These are phyloP conservation scores for Tryphoninae sp. DNA, from an alignment of 2,888 invertebrate species.

Conservation along the genomic window DNA sequence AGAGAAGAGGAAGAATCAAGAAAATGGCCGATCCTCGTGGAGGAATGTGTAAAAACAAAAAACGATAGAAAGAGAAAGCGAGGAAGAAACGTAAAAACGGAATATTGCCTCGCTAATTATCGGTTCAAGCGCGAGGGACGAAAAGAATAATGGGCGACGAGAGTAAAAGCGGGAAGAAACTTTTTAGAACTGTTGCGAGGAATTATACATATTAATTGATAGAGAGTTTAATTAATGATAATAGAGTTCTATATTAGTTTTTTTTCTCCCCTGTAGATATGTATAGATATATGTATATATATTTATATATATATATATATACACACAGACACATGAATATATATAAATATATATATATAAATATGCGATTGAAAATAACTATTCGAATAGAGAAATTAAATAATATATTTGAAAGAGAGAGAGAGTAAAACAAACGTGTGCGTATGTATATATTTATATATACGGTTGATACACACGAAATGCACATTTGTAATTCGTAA, in stretches of 20 bases:
- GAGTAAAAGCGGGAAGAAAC: slow-evolving; percentile 65
- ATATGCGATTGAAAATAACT: slow-evolving; percentile 71
- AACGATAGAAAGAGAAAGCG: neutral
- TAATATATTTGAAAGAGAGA: slow-evolving; percentile 75
- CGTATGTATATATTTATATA: slow-evolving; percentile 51
- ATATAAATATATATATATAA: slow-evolving; percentile 52
- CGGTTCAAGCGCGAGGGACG: slow-evolving; percentile 11
- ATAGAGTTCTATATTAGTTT: slow-evolving; percentile 80
- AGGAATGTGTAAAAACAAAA: slow-evolving; percentile 4
- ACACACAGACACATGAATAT: slow-evolving; percentile 53
- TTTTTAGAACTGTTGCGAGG: slow-evolving; percentile 77
- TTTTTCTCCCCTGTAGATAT: slow-evolving; percentile 80
- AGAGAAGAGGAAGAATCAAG: slow-evolving; percentile 11
- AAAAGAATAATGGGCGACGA: neutral
- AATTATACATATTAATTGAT: slow-evolving; percentile 79
- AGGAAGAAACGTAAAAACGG: slow-evolving; percentile 5
- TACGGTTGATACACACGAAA: slow-evolving; percentile 51
- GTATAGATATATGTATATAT: slow-evolving; percentile 75
- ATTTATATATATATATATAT: slow-evolving; percentile 66
- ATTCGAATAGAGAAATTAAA: slow-evolving; percentile 78
- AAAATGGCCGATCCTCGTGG: neutral
- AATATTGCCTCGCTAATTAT: slow-evolving; percentile 16
- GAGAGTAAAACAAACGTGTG: slow-evolving; percentile 52
- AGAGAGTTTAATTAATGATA: slow-evolving; percentile 80
- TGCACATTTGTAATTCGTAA: slow-evolving; percentile 45